Percentiles rank a stretch among this genome's conserved stretches.
Evolutionary conservation across 2,797 vertebrate species (phyloP).

Genomic region (Chromis chromis): DNA sequence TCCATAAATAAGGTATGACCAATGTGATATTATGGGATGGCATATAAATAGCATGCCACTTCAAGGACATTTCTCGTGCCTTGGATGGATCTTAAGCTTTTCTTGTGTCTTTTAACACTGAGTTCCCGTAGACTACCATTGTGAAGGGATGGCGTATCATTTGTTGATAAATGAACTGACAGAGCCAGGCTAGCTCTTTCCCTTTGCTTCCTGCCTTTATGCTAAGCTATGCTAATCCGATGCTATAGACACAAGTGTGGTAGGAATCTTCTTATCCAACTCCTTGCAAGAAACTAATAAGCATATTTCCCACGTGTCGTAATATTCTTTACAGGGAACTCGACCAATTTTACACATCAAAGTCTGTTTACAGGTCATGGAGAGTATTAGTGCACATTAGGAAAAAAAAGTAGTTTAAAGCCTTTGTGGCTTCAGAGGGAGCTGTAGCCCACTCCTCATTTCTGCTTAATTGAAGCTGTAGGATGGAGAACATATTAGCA

Average conservation of each 20-base stretch:
- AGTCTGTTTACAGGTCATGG: neutral
- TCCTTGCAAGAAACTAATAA: neutral
- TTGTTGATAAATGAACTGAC: neutral
- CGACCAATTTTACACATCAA: neutral
- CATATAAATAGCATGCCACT: too few relatives aligned
- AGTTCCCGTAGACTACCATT: too few relatives aligned
- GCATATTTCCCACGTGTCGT: neutral
- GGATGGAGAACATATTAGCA: conserved; percentile 21
- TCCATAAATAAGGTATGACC: neutral
- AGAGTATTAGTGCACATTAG: neutral
- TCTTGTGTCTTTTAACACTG: too few relatives aligned
- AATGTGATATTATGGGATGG: too few relatives aligned
- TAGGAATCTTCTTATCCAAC: neutral
- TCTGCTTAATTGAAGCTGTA: conserved; percentile 17
- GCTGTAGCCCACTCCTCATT: conserved; percentile 8
- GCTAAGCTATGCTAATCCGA: neutral
- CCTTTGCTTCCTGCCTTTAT: neutral
- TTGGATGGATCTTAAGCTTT: too few relatives aligned
- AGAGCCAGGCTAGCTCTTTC: neutral
- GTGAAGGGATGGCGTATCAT: too few relatives aligned
- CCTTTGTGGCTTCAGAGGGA: conserved; percentile 4
- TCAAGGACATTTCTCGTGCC: too few relatives aligned
- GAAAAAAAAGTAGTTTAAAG: neutral
- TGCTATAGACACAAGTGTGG: neutral
- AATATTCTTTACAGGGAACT: conserved; percentile 1